A percentile compares a stretch with the other conserved stretches of the same genome.
Conservation (phyloP, 2,797 vertebrate genomes). For the Arrhamphus sclerolepis region DNA sequence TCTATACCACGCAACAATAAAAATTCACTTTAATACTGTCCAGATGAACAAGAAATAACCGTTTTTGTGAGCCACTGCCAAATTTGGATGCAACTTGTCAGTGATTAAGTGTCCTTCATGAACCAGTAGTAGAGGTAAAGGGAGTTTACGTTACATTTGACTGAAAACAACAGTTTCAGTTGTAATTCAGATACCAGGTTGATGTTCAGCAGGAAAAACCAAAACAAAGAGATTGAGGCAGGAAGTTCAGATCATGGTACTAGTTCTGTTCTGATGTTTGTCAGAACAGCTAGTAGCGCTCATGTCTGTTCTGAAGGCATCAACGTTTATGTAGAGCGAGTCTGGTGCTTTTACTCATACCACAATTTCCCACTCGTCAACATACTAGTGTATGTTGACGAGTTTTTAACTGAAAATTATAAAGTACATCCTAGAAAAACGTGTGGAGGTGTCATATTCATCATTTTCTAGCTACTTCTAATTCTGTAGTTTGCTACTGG, state of each 20-base stretch:
- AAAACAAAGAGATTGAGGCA: neutral
- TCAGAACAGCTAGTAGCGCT: neutral
- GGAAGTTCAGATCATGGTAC: neutral
- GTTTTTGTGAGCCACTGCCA: neutral
- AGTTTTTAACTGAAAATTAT: constrained; percentile 14
- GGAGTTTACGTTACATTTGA: neutral
- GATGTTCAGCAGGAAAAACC: neutral
- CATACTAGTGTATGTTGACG: too few relatives aligned
- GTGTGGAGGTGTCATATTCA: constrained; percentile 4
- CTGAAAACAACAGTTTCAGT: neutral
- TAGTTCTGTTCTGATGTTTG: neutral
- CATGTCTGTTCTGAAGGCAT: constrained; percentile 7
- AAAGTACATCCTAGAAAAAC: neutral
- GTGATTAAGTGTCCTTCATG: neutral
- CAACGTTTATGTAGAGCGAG: constrained; percentile 6
- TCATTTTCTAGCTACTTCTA: constrained; percentile 50
- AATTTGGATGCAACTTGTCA: neutral
- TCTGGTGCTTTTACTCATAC: constrained; percentile 8
- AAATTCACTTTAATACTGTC: too few relatives aligned
- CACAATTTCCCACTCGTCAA: neutral
- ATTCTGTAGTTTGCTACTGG: constrained; percentile 68
- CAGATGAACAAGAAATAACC: neutral
- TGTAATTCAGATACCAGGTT: neutral
- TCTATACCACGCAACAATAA: too few relatives aligned
- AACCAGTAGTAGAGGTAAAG: neutral